Percentiles rank a stretch among this genome's conserved stretches.
These are phyloP conservation scores for Poecilia latipinna DNA, from an alignment of 2,113 vertebrate species.

Conservation along the genomic window DNA sequence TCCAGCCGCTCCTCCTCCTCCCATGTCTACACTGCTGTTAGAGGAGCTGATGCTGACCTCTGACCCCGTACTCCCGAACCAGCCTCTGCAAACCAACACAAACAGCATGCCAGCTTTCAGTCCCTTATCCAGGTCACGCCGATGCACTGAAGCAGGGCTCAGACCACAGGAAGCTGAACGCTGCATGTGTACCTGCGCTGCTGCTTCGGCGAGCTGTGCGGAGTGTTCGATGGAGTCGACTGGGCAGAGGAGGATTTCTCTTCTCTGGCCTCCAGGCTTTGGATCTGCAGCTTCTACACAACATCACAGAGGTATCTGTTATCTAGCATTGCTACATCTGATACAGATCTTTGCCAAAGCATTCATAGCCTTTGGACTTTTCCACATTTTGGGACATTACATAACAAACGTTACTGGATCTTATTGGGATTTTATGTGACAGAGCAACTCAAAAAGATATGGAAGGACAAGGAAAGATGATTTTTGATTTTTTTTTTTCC, in stretches of 20 bases:
- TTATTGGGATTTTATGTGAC: no score
- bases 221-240: slow-evolving; percentile 88
- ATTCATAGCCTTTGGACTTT: no score
- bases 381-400: no score
- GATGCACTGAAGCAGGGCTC: not conserved
- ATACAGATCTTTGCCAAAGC: no score
- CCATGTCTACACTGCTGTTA: slow-evolving; percentile 79
- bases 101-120: not conserved
- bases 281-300: slow-evolving; percentile 90
- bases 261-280: slow-evolving; percentile 85
- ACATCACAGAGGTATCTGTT: not conserved
- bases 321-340: not conserved
- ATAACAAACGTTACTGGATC: no score
- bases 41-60: slow-evolving; percentile 75
- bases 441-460: no score
- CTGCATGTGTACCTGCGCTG: slow-evolving; percentile 81
- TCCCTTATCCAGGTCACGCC: not conserved
- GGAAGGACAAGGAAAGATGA: no score
- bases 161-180: rapidly evolving
- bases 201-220: slow-evolving; percentile 89
- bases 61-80: slow-evolving; percentile 85
- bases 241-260: slow-evolving; percentile 87
- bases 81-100: slow-evolving; percentile 80
- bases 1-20: slow-evolving; percentile 24
- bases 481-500: no score